Conservation (phyloP, 2,113 vertebrate genomes). For the Triplophysa tibetana region DNA sequence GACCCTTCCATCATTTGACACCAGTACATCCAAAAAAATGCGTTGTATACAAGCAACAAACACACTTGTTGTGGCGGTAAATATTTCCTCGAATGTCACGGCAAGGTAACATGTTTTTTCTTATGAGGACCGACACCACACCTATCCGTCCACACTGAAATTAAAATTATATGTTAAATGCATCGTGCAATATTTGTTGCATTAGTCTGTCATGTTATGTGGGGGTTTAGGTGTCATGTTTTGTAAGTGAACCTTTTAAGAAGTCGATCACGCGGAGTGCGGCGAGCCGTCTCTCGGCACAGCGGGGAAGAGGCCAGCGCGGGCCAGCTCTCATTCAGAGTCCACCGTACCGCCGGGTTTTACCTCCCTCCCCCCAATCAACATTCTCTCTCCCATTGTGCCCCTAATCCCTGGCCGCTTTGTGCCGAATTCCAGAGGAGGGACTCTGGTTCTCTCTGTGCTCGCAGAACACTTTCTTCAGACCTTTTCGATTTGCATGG, state of each 20-base stretch:
- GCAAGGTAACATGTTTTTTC: no score
- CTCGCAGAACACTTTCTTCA: slow-evolving; percentile 37
- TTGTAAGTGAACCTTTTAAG: slow-evolving; percentile 18
- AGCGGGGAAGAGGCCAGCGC: slow-evolving; percentile 28
- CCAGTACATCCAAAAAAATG: neutral
- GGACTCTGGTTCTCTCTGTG: slow-evolving; percentile 68
- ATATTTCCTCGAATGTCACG: neutral
- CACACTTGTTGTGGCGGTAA: neutral
- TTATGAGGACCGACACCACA: no score
- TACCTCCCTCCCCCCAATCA: slow-evolving; percentile 54
- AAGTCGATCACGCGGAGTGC: slow-evolving; percentile 20
- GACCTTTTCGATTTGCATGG: slow-evolving; percentile 78
- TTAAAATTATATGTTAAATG: neutral
- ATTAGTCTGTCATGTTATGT: neutral
- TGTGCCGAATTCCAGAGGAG: slow-evolving; percentile 78
- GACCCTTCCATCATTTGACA: neutral
- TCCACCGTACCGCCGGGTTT: neutral
- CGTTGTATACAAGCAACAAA: neutral
- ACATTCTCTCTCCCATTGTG: slow-evolving; percentile 77
- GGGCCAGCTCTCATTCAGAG: slow-evolving; percentile 37
- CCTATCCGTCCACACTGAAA: no score
- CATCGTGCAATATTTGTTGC: neutral
- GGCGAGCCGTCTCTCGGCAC: slow-evolving; percentile 28
- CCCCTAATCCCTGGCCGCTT: slow-evolving; percentile 75
- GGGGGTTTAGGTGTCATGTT: neutral